A percentile compares a stretch with the other conserved stretches of the same genome.
These are phyloP conservation scores for Fistularia tabacaria DNA, from an alignment of 2,797 vertebrate genomes.

Conservation along the genomic window DNA sequence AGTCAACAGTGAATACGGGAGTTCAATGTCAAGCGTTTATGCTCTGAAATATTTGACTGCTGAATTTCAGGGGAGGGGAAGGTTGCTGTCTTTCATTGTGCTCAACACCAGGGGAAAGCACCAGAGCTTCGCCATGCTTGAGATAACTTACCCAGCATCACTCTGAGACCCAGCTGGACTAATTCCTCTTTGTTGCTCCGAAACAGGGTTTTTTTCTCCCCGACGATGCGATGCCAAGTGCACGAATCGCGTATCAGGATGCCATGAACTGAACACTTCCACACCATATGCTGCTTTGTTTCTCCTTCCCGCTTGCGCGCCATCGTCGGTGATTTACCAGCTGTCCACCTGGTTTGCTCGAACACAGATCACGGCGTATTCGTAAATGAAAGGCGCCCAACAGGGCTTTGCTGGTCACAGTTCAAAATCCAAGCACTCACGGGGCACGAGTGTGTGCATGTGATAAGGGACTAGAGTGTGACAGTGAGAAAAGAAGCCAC, in stretches of 20 bases:
- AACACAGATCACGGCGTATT: constrained; percentile 36
- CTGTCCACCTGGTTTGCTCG: constrained; percentile 38
- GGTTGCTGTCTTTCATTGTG: constrained; percentile 29
- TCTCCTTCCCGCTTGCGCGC: constrained; percentile 21
- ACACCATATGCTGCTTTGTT: constrained; percentile 47
- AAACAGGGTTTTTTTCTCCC: constrained; percentile 42
- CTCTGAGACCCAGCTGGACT: constrained; percentile 46
- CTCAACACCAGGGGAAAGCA: constrained; percentile 36
- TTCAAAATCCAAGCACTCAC: constrained; percentile 30
- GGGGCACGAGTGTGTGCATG: constrained; percentile 28
- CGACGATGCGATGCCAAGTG: constrained; percentile 34
- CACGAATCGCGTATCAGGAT: constrained; percentile 33
- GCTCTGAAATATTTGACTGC: constrained; percentile 15
- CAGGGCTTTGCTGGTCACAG: constrained; percentile 22
- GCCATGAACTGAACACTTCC: constrained; percentile 25
- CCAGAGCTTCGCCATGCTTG: constrained; percentile 56
- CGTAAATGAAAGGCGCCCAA: constrained; percentile 33
- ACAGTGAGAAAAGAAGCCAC: constrained; percentile 36
- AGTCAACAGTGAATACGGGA: constrained; percentile 25
- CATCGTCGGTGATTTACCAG: constrained; percentile 33
- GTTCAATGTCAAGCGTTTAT: constrained; percentile 46
- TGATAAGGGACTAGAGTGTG: constrained; percentile 45
- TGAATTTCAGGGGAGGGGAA: constrained; percentile 20
- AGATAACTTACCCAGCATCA: constrained; percentile 47
- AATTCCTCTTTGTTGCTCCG: constrained; percentile 44